Evolutionary conservation across 1,140 invertebrate species (phyloP), one percentile per base, ranked within the genome.

Genomic region (Drosophila pandora): DNA sequence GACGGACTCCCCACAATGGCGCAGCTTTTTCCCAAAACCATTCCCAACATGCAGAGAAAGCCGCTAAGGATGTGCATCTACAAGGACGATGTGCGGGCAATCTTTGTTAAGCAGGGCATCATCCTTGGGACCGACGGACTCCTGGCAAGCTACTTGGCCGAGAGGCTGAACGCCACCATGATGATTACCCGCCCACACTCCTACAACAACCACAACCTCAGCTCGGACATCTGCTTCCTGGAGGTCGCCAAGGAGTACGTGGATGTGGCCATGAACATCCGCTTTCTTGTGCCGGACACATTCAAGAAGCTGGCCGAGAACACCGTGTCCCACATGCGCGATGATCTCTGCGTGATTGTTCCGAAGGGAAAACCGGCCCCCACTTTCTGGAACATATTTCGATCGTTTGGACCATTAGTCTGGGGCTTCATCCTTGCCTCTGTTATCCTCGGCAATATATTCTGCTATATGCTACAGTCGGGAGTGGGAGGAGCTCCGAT

Each of bases 321-420:
- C 7, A 90, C 90, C 1, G 55, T 85, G 2, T 76, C 88, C 4
- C 76, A 90, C 21, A 85, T 41, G 53, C 82, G 90, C 0, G 89
- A 91, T 41, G 90, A 91, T 62, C 50, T 91, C 3, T 91, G 90
- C 22, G 78, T 90, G 21, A 65, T 91, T 28, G 90, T 91, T 3
- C 90, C 90, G 5, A 90, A 90, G 34, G 76, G 83, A 1, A 72
- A 76, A 21, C 32, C 63, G 3, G 87, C 88, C 7, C 58, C 87
- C 0, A 59, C 64, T 0, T 83, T 91, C 45, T 90, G 88, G 87
- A 91, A 91, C 34, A 65, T 91, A 10, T 91, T 91, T 59, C 81
- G 83, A 3, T 80, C 90, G 0, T 91, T 91, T 43, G 60, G 73
- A 1, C 8, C 50, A 0, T 25, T 50, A 34, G 89, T 90, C 13